Conservation (phyloP, 2,113 vertebrate species). For the Polypterus senegalus region DNA sequence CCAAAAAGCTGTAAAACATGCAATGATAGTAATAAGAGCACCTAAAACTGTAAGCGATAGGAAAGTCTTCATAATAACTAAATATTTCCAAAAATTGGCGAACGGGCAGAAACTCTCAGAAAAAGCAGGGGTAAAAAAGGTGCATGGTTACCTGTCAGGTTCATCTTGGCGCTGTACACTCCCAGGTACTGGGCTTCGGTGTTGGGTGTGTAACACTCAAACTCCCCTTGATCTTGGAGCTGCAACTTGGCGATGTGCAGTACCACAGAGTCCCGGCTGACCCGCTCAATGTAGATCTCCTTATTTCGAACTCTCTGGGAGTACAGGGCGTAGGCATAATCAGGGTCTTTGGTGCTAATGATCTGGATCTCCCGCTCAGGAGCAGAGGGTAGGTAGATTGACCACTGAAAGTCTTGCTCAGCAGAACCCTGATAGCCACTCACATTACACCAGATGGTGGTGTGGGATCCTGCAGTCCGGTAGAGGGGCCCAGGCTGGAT, state of each 20-base stretch:
- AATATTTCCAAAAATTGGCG: no score
- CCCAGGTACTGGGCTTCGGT: constrained; percentile 56
- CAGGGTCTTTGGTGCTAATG: constrained; percentile 71
- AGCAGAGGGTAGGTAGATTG: constrained; percentile 65
- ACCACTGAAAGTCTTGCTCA: constrained; percentile 86
- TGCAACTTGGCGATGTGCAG: constrained; percentile 79
- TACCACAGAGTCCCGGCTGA: constrained; percentile 56
- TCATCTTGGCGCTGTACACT: constrained; percentile 65
- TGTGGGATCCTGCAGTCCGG: constrained; percentile 74
- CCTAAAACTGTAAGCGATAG: no score
- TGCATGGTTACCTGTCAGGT: constrained; percentile 67
- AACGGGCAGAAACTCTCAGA: no score
- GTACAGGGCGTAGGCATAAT: constrained; percentile 80
- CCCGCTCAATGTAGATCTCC: constrained; percentile 77
- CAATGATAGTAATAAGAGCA: no score
- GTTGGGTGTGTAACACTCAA: constrained; percentile 66
- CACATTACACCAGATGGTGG: constrained; percentile 90
- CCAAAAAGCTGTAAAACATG: no score
- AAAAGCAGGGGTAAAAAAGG: not conserved
- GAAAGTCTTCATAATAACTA: no score
- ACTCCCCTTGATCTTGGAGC: constrained; percentile 61
- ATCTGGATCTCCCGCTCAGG: constrained; percentile 81
- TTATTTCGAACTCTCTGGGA: constrained; percentile 59
- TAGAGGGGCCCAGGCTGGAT: constrained; percentile 76
- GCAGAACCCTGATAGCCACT: constrained; percentile 61